Evolutionary conservation across 2,797 vertebrate species (phyloP), one percentile per base, ranked within the genome.

Genomic region (Eulemur albifrons): DNA sequence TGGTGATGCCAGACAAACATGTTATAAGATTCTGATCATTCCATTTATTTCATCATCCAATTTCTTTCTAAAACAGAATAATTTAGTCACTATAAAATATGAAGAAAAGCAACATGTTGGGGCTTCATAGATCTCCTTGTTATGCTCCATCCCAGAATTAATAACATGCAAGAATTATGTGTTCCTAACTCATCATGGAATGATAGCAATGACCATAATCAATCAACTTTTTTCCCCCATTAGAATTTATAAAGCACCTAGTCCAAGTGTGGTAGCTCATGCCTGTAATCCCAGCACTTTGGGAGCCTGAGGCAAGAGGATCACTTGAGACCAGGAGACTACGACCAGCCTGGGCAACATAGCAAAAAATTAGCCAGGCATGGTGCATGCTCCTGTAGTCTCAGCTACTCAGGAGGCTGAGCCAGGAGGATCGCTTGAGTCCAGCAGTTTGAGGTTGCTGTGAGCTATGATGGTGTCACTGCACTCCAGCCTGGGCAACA

Each of bases 61-160:
- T 52, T 67, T 83, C 73, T 83, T 85, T 88, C 57, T 32, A 88
- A 96, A 94, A 52, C 32, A 43, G 15, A 30, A n/a, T 91, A 54
- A 83, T 89, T 94, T 75, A 61, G 11, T 86, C 45, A 52, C 25
- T 90, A 73, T 48, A 94, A 81, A 89, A 89, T 54, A 17, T 59
- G 45, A 63, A 92, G 12, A 52, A 96, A 93, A 88, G 35, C 48
- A 97, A 48, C 38, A 35, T 38, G 35, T 35, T 82, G n/a, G 25
- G 14, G 13, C 5, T 8, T 84, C 85, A 30, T 75, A 69, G 54
- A 45, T 18, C 15, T n/a, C 38, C 65, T 92, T 79, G 54, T 73
- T 81, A 43, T 84, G 77, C 12, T 35, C 83, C 50, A 73, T 57
- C 69, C 43, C 45, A 50, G 45, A 95, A 50, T 95, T 48, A 93